These are phyloP conservation scores for Acanthaster planci DNA, from an alignment of 35 echinoderm and acorn worm species.

Conservation along the genomic window DNA sequence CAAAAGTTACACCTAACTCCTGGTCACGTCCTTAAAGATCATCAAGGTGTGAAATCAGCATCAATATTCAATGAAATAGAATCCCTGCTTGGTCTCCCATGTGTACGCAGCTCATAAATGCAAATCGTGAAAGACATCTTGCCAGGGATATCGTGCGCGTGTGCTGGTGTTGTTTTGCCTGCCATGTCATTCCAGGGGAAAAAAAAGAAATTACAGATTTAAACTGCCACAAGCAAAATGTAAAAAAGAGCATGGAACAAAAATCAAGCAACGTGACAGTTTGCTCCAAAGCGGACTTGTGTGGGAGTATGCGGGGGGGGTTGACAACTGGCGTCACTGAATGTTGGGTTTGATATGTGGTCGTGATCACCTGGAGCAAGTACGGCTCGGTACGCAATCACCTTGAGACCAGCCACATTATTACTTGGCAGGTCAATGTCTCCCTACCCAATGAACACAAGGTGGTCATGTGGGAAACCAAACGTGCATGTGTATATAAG, in stretches of 20 bases:
- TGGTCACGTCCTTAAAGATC: neutral
- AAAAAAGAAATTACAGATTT: too few relatives aligned
- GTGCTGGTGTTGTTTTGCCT: too few relatives aligned
- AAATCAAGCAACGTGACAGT: too few relatives aligned
- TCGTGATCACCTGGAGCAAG: slow-evolving; percentile 25
- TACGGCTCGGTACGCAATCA: slow-evolving; percentile 5
- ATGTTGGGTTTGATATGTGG: neutral
- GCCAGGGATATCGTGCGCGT: neutral
- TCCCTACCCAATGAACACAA: neutral
- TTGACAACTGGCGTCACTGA: neutral
- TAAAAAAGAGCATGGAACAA: too few relatives aligned
- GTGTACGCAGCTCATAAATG: slow-evolving; percentile 3
- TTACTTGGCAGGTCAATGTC: slow-evolving; percentile 5
- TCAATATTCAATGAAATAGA: slow-evolving; percentile 35
- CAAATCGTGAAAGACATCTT: neutral
- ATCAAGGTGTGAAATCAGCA: neutral
- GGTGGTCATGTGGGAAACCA: too few relatives aligned
- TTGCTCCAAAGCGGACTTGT: too few relatives aligned
- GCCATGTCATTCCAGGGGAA: too few relatives aligned
- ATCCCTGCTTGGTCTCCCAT: neutral
- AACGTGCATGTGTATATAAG: too few relatives aligned
- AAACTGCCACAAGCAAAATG: too few relatives aligned
- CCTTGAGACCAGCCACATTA: slow-evolving; percentile 16
- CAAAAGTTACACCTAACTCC: neutral
- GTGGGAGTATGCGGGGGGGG: too few relatives aligned